Percentiles rank a stretch among this genome's conserved stretches.
These are phyloP conservation scores for Pseudanteris insignis DNA, from an alignment of 2,888 invertebrate genomes.

Conservation along the genomic window DNA sequence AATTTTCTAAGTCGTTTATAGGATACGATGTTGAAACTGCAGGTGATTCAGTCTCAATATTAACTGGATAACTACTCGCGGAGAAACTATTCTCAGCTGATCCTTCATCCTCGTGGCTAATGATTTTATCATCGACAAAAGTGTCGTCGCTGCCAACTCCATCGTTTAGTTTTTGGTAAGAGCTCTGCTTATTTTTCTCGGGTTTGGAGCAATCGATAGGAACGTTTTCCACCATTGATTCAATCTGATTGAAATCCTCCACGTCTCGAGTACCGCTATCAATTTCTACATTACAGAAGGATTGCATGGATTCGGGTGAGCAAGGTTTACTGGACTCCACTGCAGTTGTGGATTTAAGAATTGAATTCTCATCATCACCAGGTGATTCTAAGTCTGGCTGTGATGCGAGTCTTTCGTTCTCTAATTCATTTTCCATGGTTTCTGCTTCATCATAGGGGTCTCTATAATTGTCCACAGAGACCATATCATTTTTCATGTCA, in stretches of 20 bases:
- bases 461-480: constrained; percentile 57
- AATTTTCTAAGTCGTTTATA: constrained; percentile 44
- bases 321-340: constrained; percentile 64
- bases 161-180: constrained; percentile 12
- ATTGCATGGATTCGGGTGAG: constrained; percentile 54
- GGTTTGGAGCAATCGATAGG: constrained; percentile 52
- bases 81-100: constrained; percentile 16
- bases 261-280: too few relatives aligned
- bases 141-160: too few relatives aligned
- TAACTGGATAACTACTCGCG: constrained; percentile 15
- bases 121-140: constrained; percentile 3
- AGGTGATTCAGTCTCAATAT: constrained; percentile 20
- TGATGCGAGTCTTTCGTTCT: constrained; percentile 7
- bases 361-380: neutral
- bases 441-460: constrained; percentile 63
- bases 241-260: constrained; percentile 49
- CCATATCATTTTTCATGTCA: constrained; percentile 67
- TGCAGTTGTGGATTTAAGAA: neutral
- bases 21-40: constrained; percentile 31
- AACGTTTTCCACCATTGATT: constrained; percentile 50
- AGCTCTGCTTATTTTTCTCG: constrained; percentile 38
- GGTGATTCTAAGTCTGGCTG: neutral
- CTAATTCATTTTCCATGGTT: constrained; percentile 47
- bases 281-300: constrained; percentile 56
- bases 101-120: constrained; percentile 9